phyloP scores from a whole-genome alignment of 2,888 invertebrate species.

The Holacanthella duospinosa region DNA sequence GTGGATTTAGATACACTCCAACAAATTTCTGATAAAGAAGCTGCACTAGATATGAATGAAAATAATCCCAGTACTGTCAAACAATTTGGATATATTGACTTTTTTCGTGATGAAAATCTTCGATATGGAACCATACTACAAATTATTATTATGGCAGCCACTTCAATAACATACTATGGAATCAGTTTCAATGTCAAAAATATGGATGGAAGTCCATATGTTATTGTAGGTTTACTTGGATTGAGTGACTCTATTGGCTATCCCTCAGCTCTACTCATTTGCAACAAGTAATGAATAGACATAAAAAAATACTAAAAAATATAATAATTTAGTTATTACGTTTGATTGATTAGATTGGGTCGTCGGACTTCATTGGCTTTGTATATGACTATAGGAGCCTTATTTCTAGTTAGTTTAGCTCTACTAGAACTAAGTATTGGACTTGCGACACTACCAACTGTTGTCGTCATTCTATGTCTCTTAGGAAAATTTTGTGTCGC shows the following conservation, averaged over 20 bases:
- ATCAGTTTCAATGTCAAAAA: conserved; percentile 30
- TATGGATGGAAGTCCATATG: conserved; percentile 18
- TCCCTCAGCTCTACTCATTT: conserved; percentile 19
- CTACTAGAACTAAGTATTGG: conserved; percentile 12
- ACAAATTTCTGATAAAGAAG: conserved; percentile 21
- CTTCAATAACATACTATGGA: conserved; percentile 21
- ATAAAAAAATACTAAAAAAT: neutral
- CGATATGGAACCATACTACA: conserved; percentile 19
- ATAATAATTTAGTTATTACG: neutral
- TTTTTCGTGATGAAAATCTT: conserved; percentile 17
- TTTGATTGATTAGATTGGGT: conserved; percentile 13
- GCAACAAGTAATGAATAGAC: too few relatives aligned
- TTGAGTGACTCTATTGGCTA: conserved; percentile 24
- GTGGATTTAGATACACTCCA: conserved; percentile 16
- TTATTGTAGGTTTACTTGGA: conserved; percentile 24
- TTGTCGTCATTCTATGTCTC: conserved; percentile 15
- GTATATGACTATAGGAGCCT: conserved; percentile 15
- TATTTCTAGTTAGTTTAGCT: conserved; percentile 17
- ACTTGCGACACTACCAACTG: neutral
- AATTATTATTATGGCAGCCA: conserved; percentile 24
- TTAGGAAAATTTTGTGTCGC: conserved; percentile 20
- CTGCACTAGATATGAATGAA: neutral
- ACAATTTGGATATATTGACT: conserved; percentile 21
- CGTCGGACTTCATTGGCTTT: conserved; percentile 14
- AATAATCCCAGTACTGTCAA: conserved; percentile 22